These are phyloP conservation scores for Euschistus heros DNA, from an alignment of 1,140 invertebrate species.

Conservation along the genomic window DNA sequence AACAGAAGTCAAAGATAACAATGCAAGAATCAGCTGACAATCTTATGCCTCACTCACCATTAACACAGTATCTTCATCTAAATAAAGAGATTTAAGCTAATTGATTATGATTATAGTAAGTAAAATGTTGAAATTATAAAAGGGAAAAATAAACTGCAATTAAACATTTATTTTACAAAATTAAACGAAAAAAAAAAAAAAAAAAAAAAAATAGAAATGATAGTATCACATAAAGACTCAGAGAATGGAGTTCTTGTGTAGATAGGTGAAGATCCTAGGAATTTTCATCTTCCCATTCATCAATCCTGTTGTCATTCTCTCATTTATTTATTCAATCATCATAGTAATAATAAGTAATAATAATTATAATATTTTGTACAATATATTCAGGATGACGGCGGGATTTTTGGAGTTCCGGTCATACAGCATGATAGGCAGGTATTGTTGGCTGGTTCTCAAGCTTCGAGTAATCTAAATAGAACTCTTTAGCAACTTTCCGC, in stretches of 20 bases:
- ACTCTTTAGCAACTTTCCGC: constrained; percentile 92
- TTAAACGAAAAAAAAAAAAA: constrained; percentile 21
- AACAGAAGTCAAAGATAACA: too few relatives aligned
- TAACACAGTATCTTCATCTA: too few relatives aligned
- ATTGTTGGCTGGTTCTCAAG: constrained; percentile 72
- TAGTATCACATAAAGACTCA: constrained; percentile 23
- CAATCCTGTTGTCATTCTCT: constrained; percentile 2
- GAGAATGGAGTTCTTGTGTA: constrained; percentile 12
- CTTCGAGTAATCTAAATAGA: constrained; percentile 95
- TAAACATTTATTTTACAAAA: constrained; percentile 24
- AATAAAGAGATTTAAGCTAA: too few relatives aligned
- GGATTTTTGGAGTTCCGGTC: constrained; percentile 18
- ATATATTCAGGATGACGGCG: constrained; percentile 15
- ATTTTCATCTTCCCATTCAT: constrained; percentile 6
- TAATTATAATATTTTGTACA: constrained; percentile 20
- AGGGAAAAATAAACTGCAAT: constrained; percentile 7
- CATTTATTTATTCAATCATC: constrained; percentile 17
- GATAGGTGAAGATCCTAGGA: not conserved
- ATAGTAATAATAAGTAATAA: constrained; percentile 20
- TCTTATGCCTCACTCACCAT: too few relatives aligned
- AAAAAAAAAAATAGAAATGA: constrained; percentile 12
- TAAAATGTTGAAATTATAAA: not conserved
- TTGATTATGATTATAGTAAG: not conserved
- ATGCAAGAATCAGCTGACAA: too few relatives aligned
- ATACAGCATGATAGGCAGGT: constrained; percentile 28